Evolutionary conservation across 1,140 invertebrate species (phyloP).

Genomic region (Oncopodura yosiiana): DNA sequence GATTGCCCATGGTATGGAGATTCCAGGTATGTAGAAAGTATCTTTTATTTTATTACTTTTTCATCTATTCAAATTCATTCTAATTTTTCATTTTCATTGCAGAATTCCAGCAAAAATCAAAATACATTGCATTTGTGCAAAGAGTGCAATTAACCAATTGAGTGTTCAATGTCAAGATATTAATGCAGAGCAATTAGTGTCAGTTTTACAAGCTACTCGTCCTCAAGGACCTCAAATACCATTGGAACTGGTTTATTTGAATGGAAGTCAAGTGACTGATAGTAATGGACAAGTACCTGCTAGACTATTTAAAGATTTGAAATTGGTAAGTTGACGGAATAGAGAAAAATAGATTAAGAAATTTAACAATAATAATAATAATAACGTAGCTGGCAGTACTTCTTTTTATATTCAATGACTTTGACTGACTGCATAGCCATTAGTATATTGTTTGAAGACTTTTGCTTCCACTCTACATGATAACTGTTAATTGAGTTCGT

Average conservation of each 20-base stretch:
- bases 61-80: too few species aligned
- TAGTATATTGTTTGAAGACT: too few species aligned
- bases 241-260: conserved; percentile 76
- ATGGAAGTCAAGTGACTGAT: conserved; percentile 44
- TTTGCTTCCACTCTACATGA: too few species aligned
- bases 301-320: conserved; percentile 60
- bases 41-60: too few species aligned
- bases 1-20: conserved; percentile 71
- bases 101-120: conserved; percentile 56
- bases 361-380: too few species aligned
- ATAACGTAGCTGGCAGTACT: too few species aligned
- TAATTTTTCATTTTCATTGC: too few species aligned
- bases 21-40: conserved; percentile 18
- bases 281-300: conserved; percentile 56
- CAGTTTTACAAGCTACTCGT: conserved; percentile 55
- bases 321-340: conserved; percentile 23
- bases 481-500: too few species aligned
- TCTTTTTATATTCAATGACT: too few species aligned
- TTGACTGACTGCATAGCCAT: too few species aligned
- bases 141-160: conserved; percentile 44
- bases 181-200: conserved; percentile 60
- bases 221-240: conserved; percentile 48
- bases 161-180: conserved; percentile 84
- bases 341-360: background rate
- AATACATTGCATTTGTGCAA: conserved; percentile 76